A percentile compares a stretch with the other conserved stretches of the same genome.
phyloP scores from a whole-genome alignment of 1,140 invertebrate genomes.

The Asbolus verrucosus region DNA sequence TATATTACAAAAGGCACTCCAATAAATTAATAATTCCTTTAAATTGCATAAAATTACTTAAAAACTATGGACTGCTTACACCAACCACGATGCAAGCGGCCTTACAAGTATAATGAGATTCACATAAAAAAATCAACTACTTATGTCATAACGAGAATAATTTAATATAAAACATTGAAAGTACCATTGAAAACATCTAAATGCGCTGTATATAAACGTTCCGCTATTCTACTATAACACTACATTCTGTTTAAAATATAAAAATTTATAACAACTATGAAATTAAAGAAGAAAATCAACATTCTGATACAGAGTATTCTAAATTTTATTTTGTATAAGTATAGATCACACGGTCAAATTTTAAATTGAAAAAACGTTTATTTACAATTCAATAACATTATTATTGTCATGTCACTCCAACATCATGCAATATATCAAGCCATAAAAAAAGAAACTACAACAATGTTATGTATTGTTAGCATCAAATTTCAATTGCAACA shows the following conservation, averaged over 20 bases:
- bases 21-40: slow-evolving; percentile 25
- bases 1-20: slow-evolving; percentile 40
- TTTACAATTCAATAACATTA: slow-evolving; percentile 29
- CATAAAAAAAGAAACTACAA: slow-evolving; percentile 20
- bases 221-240: slow-evolving; percentile 27
- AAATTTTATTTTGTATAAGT: slow-evolving; percentile 32
- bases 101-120: slow-evolving; percentile 21
- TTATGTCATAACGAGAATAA: slow-evolving; percentile 15
- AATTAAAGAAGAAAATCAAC: slow-evolving; percentile 34
- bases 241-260: slow-evolving; percentile 37
- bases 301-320: slow-evolving; percentile 29
- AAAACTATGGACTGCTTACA: slow-evolving; percentile 8
- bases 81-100: slow-evolving; percentile 14
- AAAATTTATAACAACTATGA: slow-evolving; percentile 32
- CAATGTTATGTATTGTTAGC: slow-evolving; percentile 1
- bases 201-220: slow-evolving; percentile 40
- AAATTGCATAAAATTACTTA: slow-evolving; percentile 37
- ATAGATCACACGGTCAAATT: slow-evolving; percentile 37
- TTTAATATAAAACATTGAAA: slow-evolving; percentile 29
- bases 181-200: slow-evolving; percentile 42
- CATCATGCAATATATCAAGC: slow-evolving; percentile 35
- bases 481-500: slow-evolving; percentile 12
- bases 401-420: slow-evolving; percentile 32
- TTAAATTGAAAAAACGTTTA: slow-evolving; percentile 29
- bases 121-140: slow-evolving; percentile 31